Conservation (phyloP, 2,113 vertebrate genomes). For the Phaethornis superciliosus region DNA sequence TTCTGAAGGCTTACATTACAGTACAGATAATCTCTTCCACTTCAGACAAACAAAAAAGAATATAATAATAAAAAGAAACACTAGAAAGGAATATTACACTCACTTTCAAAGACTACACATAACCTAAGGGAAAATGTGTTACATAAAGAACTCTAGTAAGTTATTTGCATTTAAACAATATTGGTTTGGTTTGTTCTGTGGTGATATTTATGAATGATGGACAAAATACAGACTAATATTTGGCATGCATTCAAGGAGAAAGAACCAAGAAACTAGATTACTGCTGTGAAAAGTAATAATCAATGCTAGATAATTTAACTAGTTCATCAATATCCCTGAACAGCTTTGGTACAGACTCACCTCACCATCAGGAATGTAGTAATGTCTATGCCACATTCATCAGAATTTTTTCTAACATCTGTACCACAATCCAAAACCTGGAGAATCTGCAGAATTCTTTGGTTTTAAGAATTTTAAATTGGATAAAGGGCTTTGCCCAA, state of each 20-base stretch:
- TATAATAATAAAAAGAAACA: not conserved
- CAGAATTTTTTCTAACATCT: not conserved
- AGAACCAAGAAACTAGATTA: not conserved
- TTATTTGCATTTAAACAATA: not conserved
- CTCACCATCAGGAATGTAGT: not conserved
- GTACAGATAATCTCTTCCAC: conserved; percentile 25
- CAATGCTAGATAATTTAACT: not conserved
- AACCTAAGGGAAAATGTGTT: not conserved
- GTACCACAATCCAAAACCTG: not conserved
- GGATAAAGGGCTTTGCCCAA: not conserved
- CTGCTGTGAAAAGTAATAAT: not conserved
- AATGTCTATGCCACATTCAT: too few species aligned
- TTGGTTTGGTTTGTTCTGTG: not conserved
- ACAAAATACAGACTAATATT: not conserved
- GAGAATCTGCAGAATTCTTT: not conserved
- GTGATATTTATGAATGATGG: not conserved
- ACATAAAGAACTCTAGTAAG: not conserved
- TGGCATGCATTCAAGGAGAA: not conserved
- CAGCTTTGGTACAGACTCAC: not conserved
- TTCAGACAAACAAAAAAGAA: conserved; percentile 45
- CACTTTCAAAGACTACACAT: not conserved
- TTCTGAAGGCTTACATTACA: not conserved
- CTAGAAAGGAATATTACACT: not conserved
- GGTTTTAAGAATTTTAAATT: not conserved
- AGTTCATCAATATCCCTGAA: not conserved